Evolutionary conservation across 1,140 invertebrate genomes (phyloP).

Genomic region (silkworm (Bombyx mori)): ASM3026992v2 NC_085116.1:11302001-11302500

Average conservation of each 20-base stretch:
- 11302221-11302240: constrained; percentile 64
- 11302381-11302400: too few species aligned
- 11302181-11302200: constrained; percentile 38
- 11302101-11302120: neutral
- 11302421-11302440: too few species aligned
- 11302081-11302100: neutral
- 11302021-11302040: neutral
- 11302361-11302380: too few species aligned
- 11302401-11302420: too few species aligned
- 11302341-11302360: too few species aligned
- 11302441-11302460: too few species aligned
- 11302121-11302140: constrained; percentile 6
- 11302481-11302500: too few species aligned
- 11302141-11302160: constrained; percentile 29
- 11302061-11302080: neutral
- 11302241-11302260: constrained; percentile 61
- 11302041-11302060: too few species aligned
- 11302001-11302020: neutral
- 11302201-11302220: constrained; percentile 51
- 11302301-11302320: constrained; percentile 31
- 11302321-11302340: constrained; percentile 11
- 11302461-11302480: too few species aligned
- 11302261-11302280: constrained; percentile 68
- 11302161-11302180: constrained; percentile 14
- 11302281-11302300: constrained; percentile 32